Evolutionary conservation across 1,140 invertebrate genomes (phyloP), one percentile per base, ranked within the genome.

Genomic region (Drosophila tani): DNA sequence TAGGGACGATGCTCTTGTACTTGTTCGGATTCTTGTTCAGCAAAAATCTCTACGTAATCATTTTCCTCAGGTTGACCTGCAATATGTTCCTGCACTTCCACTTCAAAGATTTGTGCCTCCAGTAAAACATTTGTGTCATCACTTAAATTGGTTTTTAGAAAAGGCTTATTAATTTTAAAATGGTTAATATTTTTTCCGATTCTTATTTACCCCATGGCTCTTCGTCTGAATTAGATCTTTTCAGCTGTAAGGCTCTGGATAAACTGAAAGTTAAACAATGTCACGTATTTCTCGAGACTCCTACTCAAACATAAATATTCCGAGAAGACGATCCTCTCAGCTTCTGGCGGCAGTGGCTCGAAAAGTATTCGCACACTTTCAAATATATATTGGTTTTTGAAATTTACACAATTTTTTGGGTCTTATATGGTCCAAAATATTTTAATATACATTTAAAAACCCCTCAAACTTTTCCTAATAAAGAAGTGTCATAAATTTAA

Each of bases 111-210:
- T 15, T 14, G 15, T 7, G 27, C 32, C 11, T 76, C 50, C 17
- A 75, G 9, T 7, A 82, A 32, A 15, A 65, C 41, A 55, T 62
- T 24, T 35, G 45, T 76, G 40, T 75, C 80, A 24, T 67, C 47
- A 53, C 75, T 78, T 45, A 0, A 56, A 32, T 15, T 50, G 21
- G 3, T 7, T 14, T 32, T 27, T 21, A n/a, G 4, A 21, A 15
- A 6, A 19, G 38, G 1, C 0, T 56, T 46, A 24, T 41, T 24
- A 5, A 15, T 21, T 21, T 5, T 2, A 14, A n/a, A 3, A 8
- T 1, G 11, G 11, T 2, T 24, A 3, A 3, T 38, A 38, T 21
- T 27, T 40, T n/a, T 1, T 3, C 6, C 0, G 5, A 7, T 24
- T 9, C 7, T 3, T 21, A 32, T 32, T 45, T 74, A 74, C 70